Evolutionary conservation across 2,797 vertebrate genomes (phyloP), one percentile per base, ranked within the genome.

Genomic region (Periophthalmus magnuspinnatus): DNA sequence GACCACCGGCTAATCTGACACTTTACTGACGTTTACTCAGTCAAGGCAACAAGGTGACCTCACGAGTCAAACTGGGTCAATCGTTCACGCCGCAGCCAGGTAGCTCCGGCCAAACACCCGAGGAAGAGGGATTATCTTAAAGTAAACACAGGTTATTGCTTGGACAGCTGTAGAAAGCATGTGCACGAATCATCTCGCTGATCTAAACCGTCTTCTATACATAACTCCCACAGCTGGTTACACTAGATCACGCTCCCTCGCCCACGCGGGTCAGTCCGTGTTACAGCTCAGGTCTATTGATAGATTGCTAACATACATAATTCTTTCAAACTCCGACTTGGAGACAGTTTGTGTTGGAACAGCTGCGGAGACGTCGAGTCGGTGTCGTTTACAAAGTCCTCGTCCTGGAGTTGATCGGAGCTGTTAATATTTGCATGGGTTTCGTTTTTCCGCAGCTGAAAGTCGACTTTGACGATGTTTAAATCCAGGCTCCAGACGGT

Each of bases 21-120:
- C 45, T 33, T 65, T 50, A 65, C 63, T 65, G 63, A 65, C 63
- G 17, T 65, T 65, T 65, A 52, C 63, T 65, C 47, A 32, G 63
- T 65, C 45, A 65, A 50, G 19, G 47, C 47, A 65, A 65, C 63
- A 65, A 65, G 63, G 63, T 65, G 63, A 65, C 63, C 63, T 65
- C 63, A 50, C 47, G 9, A 65, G 63, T 65, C 45, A 65, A 65
- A 65, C 63, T 33, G 47, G 63, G 45, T 52, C 63, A 65, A 50
- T 65, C 22, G 22, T n/a, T 52, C 28, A 65, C 24, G n/a, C 22
- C n/a, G 63, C 63, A 52, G 62, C 24, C 62, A 50, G 45, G 63
- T 65, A 65, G 9, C 10, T 16, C 63, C 33, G 47, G 21, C 16
- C 6, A 48, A 47, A 64, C 41, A 50, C n/a, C 1, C 6, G n/a